These are phyloP conservation scores for Hiodon tergisus DNA, from an alignment of 2,113 vertebrate genomes.

Conservation along the genomic window DNA sequence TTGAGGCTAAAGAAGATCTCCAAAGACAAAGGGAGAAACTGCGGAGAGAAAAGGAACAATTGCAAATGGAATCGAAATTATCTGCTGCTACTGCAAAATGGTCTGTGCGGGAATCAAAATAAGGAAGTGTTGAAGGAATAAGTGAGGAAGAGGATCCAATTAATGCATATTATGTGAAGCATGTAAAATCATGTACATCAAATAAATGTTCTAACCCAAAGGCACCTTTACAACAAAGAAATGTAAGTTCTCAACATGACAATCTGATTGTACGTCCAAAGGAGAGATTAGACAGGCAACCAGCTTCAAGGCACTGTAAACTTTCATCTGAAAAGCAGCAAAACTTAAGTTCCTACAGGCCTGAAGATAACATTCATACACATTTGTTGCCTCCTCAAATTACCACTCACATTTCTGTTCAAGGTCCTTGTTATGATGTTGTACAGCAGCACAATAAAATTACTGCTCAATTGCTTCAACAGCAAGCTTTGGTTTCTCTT, in stretches of 20 bases:
- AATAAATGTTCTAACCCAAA: background rate
- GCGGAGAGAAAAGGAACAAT: background rate
- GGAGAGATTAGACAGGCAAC: no score
- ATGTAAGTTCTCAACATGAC: background rate
- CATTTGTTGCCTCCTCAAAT: no score
- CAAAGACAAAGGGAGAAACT: background rate
- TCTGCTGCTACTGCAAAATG: background rate
- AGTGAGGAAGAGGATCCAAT: background rate
- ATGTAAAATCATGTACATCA: background rate
- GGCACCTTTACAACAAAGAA: background rate
- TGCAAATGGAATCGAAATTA: background rate
- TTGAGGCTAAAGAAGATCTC: background rate
- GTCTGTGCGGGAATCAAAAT: background rate
- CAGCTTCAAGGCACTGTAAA: no score
- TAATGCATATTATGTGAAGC: background rate
- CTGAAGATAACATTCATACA: no score
- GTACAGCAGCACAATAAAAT: conserved; percentile 22
- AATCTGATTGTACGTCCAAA: background rate
- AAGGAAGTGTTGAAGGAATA: background rate
- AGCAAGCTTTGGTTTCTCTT: conserved; percentile 9
- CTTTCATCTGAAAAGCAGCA: no score
- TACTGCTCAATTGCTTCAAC: conserved; percentile 17
- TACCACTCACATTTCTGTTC: background rate
- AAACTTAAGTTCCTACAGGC: no score
- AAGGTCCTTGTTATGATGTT: background rate